A percentile compares a stretch with the other conserved stretches of the same genome.
phyloP scores from a whole-genome alignment of 2,797 vertebrate species.

The Pangasius macronema region DNA sequence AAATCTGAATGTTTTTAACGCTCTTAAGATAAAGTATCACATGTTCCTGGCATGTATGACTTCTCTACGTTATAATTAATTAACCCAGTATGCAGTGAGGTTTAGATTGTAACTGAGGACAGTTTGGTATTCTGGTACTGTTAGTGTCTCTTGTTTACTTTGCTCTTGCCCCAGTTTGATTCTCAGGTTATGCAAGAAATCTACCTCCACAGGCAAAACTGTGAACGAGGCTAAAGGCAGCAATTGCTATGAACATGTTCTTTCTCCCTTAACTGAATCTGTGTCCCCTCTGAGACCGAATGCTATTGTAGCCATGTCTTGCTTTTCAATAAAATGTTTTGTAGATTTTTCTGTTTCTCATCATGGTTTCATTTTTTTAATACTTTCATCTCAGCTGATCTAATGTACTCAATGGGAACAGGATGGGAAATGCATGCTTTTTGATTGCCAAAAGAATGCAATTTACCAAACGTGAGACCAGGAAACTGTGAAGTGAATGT shows the following conservation, averaged over 20 bases:
- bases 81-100: constrained; percentile 12
- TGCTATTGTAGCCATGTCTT: constrained; percentile 84
- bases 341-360: constrained; percentile 79
- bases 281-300: constrained; percentile 79
- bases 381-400: not conserved
- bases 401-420: not conserved
- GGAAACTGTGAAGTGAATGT: not conserved
- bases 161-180: constrained; percentile 80
- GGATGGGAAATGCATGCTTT: not conserved
- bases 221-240: constrained; percentile 84
- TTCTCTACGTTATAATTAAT: not conserved
- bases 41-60: not conserved
- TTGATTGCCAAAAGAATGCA: not conserved
- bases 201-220: constrained; percentile 95
- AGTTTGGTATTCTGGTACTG: constrained; percentile 30
- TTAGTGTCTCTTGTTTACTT: constrained; percentile 55
- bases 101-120: constrained; percentile 3
- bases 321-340: constrained; percentile 95
- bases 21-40: not conserved
- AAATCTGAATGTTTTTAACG: constrained; percentile 22
- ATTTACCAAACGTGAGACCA: not conserved
- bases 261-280: constrained; percentile 69
- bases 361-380: not conserved
- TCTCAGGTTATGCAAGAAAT: constrained; percentile 94
- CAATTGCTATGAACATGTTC: constrained; percentile 72